Percentiles rank a stretch among this genome's conserved stretches.
phyloP scores from a whole-genome alignment of 2,888 invertebrate genomes.

The Eurois occulta region DNA sequence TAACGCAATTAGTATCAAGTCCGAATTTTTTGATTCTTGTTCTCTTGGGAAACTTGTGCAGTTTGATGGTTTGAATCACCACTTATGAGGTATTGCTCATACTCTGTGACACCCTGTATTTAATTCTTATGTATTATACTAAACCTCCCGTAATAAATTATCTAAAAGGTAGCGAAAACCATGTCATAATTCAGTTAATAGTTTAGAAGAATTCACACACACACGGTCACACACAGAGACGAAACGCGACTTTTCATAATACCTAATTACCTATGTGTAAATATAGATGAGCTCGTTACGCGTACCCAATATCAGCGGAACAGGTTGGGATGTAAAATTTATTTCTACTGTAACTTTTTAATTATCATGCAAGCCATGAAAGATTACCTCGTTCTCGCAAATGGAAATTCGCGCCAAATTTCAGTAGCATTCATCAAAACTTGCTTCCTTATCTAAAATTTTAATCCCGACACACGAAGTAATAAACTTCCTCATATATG shows the following conservation, averaged over 20 bases:
- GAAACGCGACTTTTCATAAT: not conserved
- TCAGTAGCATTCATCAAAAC: conserved; percentile 11
- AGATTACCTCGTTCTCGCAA: not conserved
- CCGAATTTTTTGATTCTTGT: no score
- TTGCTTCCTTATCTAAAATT: conserved; percentile 26
- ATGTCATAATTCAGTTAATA: not conserved
- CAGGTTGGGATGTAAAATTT: not conserved
- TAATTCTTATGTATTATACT: not conserved
- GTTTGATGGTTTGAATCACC: not conserved
- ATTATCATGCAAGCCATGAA: not conserved
- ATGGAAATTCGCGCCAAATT: conserved; percentile 15
- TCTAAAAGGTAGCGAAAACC: not conserved
- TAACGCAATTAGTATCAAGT: no score
- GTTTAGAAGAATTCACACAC: not conserved
- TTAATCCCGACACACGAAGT: conserved; percentile 30
- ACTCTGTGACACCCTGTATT: not conserved
- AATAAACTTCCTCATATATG: conserved; percentile 34
- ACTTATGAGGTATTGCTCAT: not conserved
- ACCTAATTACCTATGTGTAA: not conserved
- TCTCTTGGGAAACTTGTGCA: no score
- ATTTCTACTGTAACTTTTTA: not conserved
- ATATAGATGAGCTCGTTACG: not conserved
- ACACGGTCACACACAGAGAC: no score
- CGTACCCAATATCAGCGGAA: not conserved
- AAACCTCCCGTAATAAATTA: not conserved